Base-by-base conservation (phyloP, 2,797 vertebrate species). In the Fringilla coelebs region DNA sequence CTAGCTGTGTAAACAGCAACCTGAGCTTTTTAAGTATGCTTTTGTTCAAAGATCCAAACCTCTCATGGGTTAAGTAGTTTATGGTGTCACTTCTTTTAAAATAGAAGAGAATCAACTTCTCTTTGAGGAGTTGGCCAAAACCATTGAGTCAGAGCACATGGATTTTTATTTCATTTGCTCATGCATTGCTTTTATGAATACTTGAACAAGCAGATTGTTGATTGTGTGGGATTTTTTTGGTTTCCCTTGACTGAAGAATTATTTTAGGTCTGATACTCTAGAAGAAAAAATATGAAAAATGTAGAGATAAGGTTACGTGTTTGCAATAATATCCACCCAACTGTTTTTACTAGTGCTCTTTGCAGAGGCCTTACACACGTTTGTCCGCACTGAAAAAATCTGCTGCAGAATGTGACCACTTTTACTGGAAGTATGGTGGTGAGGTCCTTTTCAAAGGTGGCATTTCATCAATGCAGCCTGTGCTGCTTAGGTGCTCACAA, bases 331-430 rank as follows among this genome's bases (percentile, higher is more conserved):
- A 34, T 6, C 41, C 10, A 11, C 9, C 48, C 21, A 1, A 7
- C n/a, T 28, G 4, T 7, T 85, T 72, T 65, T 41, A 17, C 25
- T 52, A 12, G 2, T 45, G 34, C 24, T 61, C 68, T 85, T 43
- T 71, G 18, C 38, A 57, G 58, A 21, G 63, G 26, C 15, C 12
- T 1, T 12, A 7, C 29, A n/a, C 13, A 9, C 0, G 0, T 29
- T 24, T 36, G 32, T 21, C 34, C 25, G 9, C 10, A 4, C 18
- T 45, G 51, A 65, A 80, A 65, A 85, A 52, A n/a, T 45, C 29
- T 38, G 6, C 38, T 45, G 26, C 41, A 22, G 22, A 36, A 22
- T 57, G 54, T 52, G 41, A 29, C 21, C 63, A 5, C 13, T 41
- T 88, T 7, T 6, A 18, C 6, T 7, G 1, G 11, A 71, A 88